Conservation (phyloP, 2,888 invertebrate species). For the Spilosoma lubricipeda region DNA sequence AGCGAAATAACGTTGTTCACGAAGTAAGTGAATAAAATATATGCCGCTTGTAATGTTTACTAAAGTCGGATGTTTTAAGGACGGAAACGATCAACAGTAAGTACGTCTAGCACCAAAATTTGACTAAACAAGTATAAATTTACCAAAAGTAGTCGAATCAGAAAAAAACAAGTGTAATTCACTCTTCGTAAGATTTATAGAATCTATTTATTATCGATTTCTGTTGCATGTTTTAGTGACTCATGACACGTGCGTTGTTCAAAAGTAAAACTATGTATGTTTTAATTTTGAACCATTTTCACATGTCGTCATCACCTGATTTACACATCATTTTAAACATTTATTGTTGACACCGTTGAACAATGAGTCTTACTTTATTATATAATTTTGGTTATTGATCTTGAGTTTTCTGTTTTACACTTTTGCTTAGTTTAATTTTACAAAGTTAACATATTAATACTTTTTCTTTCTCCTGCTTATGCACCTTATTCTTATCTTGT, state of each 20-base stretch:
- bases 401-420: not conserved
- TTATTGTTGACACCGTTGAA: not conserved
- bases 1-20: constrained; percentile 56
- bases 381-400: not conserved
- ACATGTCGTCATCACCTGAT: not conserved
- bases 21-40: constrained; percentile 52
- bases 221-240: not conserved
- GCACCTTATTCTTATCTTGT: not conserved
- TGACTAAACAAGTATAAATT: not conserved
- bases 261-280: too few species aligned
- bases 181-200: not conserved
- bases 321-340: not conserved
- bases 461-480: not conserved
- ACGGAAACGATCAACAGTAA: not conserved
- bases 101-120: not conserved
- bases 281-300: not conserved
- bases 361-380: not conserved
- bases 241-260: not conserved
- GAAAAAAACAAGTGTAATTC: not conserved
- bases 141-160: not conserved
- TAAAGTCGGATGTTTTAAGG: constrained; percentile 42
- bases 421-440: not conserved
- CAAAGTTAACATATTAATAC: not conserved
- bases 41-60: constrained; percentile 43
- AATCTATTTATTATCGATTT: not conserved